These are phyloP conservation scores for Gryllus bimaculatus DNA, from an alignment of 1,140 invertebrate species.

Conservation along the genomic window DNA sequence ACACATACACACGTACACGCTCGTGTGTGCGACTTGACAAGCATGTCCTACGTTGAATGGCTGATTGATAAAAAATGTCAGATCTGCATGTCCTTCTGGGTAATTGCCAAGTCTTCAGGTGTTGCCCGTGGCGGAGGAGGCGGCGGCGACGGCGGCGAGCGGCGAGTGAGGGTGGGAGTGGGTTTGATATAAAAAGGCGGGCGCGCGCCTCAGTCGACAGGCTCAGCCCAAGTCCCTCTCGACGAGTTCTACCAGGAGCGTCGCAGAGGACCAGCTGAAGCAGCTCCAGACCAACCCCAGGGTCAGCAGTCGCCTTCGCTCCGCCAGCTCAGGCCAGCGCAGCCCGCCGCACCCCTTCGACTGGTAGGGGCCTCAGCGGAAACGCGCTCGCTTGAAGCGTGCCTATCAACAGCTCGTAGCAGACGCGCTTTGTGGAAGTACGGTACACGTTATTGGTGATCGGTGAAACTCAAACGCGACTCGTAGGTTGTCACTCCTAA, in stretches of 20 bases:
- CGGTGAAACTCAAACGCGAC: too few species aligned
- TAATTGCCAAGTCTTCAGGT: neutral
- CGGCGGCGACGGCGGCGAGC: too few species aligned
- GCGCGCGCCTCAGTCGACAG: neutral
- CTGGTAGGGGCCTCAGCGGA: too few species aligned
- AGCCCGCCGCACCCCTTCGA: too few species aligned
- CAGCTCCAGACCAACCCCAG: neutral
- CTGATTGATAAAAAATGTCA: constrained; percentile 5
- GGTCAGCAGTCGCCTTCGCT: neutral
- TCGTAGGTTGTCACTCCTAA: too few species aligned
- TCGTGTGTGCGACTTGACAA: neutral
- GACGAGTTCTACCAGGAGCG: neutral
- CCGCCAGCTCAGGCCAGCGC: too few species aligned
- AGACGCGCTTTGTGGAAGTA: too few species aligned
- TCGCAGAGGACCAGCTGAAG: neutral
- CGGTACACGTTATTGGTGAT: too few species aligned
- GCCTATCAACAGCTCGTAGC: too few species aligned
- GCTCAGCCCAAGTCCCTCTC: neutral
- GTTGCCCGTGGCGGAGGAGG: neutral
- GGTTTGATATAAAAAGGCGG: neutral
- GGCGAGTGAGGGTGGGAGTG: neutral
- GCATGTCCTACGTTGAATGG: neutral
- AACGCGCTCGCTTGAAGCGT: too few species aligned
- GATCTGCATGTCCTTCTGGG: neutral
- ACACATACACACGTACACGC: neutral